phyloP scores from a whole-genome alignment of 2,113 vertebrate genomes.

The Corydoras sp. region DNA sequence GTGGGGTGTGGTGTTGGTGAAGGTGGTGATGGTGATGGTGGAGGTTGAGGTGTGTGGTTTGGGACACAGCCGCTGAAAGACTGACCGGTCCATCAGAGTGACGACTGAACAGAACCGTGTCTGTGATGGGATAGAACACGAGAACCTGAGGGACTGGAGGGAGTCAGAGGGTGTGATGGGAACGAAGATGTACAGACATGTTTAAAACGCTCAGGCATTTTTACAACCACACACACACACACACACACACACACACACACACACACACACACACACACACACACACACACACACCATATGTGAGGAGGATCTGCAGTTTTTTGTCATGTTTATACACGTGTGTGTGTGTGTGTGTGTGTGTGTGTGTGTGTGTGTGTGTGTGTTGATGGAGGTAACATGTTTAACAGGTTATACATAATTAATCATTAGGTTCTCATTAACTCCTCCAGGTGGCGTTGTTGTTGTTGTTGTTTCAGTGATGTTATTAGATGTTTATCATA shows the following conservation, averaged over 20 bases:
- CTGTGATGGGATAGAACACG: neutral
- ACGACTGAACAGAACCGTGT: too few relatives aligned
- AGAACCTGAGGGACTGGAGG: neutral
- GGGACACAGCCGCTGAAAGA: neutral
- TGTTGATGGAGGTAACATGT: conserved; percentile 23
- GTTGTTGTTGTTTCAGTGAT: neutral
- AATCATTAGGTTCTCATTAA: too few relatives aligned
- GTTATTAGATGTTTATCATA: too few relatives aligned
- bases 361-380: conserved; percentile 10
- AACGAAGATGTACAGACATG: neutral
- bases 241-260: neutral
- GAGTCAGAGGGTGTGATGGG: neutral
- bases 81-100: neutral
- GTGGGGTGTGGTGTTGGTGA: too few relatives aligned
- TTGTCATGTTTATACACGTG: neutral
- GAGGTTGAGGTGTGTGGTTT: neutral
- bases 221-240: neutral
- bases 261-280: too few relatives aligned
- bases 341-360: conserved; percentile 9
- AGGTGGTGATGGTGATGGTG: neutral
- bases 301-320: neutral
- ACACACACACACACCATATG: neutral
- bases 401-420: too few relatives aligned
- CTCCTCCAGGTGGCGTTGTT: too few relatives aligned
- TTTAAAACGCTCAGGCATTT: neutral